These are phyloP conservation scores for Lasioglossum lativentre DNA, from an alignment of 2,888 invertebrate species.

Conservation along the genomic window DNA sequence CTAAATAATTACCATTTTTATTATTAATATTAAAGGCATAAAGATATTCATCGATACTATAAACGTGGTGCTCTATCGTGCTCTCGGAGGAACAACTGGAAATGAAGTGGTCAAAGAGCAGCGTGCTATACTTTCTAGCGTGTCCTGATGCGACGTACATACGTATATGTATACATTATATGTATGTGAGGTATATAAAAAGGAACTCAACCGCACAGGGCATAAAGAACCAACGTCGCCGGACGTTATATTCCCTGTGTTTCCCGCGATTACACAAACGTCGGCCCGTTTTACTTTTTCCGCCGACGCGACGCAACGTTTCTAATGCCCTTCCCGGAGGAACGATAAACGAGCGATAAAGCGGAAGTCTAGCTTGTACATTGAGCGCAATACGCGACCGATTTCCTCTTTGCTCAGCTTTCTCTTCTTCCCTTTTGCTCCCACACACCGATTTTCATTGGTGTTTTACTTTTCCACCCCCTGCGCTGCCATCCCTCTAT, in stretches of 20 bases:
- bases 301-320: background rate
- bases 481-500: background rate
- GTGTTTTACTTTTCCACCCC: background rate
- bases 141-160: background rate
- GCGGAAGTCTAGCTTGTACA: background rate
- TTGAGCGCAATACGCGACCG: slow-evolving; percentile 17
- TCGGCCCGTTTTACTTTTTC: background rate
- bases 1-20: too few relatives aligned
- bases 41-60: too few relatives aligned
- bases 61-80: background rate
- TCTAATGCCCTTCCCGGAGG: background rate
- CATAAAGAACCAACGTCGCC: background rate
- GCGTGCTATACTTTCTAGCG: background rate
- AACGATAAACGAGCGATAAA: slow-evolving; percentile 29
- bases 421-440: background rate
- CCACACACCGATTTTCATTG: background rate
- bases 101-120: background rate
- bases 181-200: background rate
- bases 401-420: background rate
- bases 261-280: background rate
- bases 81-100: too few relatives aligned
- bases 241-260: background rate
- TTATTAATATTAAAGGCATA: too few relatives aligned
- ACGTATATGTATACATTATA: background rate
- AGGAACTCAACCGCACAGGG: background rate